Percentiles rank a stretch among this genome's conserved stretches.
Conservation (phyloP, 1,140 invertebrate species). For the Apocrypta bakeri region DNA sequence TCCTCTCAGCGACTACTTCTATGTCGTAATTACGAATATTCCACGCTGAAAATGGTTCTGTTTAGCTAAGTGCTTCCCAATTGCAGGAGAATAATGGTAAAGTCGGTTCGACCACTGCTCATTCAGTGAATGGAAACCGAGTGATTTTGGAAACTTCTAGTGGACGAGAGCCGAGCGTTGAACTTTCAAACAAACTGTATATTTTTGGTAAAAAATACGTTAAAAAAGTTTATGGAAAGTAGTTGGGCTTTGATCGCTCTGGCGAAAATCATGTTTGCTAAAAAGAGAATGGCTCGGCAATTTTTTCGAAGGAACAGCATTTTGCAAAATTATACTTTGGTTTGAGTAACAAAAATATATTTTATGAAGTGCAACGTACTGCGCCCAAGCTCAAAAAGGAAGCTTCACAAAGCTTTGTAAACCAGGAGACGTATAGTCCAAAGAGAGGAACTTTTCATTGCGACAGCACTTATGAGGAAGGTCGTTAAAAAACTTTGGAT, state of each 20-base stretch:
- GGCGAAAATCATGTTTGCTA: too few relatives aligned
- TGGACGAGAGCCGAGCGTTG: neutral
- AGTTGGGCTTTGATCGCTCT: too few relatives aligned
- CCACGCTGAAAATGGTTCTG: neutral
- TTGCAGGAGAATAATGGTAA: neutral
- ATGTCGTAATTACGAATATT: conserved; percentile 2
- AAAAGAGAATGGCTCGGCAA: too few relatives aligned
- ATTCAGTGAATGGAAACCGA: neutral
- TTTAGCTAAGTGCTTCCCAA: neutral
- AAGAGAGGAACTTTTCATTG: neutral
- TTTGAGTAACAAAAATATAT: too few relatives aligned
- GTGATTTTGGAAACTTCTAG: neutral
- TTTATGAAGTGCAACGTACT: neutral
- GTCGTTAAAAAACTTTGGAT: neutral
- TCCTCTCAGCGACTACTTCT: neutral
- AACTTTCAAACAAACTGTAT: too few relatives aligned
- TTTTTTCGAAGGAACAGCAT: too few relatives aligned
- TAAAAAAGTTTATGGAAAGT: too few relatives aligned
- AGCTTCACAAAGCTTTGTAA: neutral
- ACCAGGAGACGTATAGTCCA: too few relatives aligned
- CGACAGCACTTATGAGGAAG: neutral
- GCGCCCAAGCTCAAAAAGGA: neutral
- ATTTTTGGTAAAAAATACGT: too few relatives aligned
- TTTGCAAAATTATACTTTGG: neutral
- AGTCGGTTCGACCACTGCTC: neutral